Conservation (phyloP, 2,888 invertebrate species). For the Acleris literana region DNA sequence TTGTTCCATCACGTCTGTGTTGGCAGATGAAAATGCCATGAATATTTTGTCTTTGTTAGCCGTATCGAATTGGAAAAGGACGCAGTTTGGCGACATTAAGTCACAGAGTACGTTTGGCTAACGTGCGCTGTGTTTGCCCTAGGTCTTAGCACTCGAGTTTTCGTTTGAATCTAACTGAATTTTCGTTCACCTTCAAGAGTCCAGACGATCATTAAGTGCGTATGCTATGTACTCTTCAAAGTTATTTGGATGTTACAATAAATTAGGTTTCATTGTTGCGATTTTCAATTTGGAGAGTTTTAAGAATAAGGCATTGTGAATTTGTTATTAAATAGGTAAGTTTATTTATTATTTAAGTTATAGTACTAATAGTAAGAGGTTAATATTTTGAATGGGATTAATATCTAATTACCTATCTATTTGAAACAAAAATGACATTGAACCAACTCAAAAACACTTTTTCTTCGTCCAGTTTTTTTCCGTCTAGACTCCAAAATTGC, state of each 20-base stretch:
- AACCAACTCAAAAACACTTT: neutral
- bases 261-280: constrained; percentile 37
- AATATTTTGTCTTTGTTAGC: constrained; percentile 69
- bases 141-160: constrained; percentile 61
- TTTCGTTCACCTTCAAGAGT: constrained; percentile 71
- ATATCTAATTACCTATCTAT: too few relatives aligned
- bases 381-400: too few relatives aligned
- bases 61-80: constrained; percentile 64
- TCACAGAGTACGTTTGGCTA: constrained; percentile 68
- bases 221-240: constrained; percentile 57
- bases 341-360: too few relatives aligned
- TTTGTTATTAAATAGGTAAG: too few relatives aligned
- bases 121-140: constrained; percentile 68
- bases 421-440: too few relatives aligned
- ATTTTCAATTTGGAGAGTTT: constrained; percentile 39
- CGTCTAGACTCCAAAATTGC: constrained; percentile 78
- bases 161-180: constrained; percentile 62
- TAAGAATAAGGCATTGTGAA: neutral
- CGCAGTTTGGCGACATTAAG: constrained; percentile 67
- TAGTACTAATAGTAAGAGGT: too few relatives aligned
- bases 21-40: constrained; percentile 78
- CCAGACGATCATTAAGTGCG: constrained; percentile 59
- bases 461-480: constrained; percentile 52
- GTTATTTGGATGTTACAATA: constrained; percentile 48
- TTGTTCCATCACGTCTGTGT: constrained; percentile 78